A percentile compares a stretch with the other conserved stretches of the same genome.
phyloP scores from a whole-genome alignment of 2,113 vertebrate species.

The Vulpes lagopus region DNA sequence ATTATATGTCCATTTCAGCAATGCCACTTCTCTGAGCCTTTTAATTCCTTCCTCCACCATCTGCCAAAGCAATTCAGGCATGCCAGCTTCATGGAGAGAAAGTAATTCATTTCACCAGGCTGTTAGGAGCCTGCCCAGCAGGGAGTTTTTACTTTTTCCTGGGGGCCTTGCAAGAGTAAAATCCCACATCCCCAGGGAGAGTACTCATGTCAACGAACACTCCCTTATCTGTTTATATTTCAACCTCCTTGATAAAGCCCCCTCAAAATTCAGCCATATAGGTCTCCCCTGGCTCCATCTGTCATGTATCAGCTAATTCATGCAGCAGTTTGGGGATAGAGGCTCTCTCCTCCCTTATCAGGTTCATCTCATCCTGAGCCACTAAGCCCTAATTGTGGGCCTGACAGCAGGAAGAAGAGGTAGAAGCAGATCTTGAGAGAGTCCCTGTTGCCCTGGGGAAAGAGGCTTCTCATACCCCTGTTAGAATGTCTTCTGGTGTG shows the following conservation, averaged over 20 bases:
- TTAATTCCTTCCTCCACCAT: not conserved
- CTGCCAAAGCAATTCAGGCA: not conserved
- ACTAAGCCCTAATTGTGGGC: not conserved
- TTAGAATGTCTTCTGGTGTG: not conserved
- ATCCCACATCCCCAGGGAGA: not conserved
- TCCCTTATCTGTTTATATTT: not conserved
- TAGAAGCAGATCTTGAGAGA: not conserved
- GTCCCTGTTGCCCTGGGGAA: rapidly evolving
- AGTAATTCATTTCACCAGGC: not conserved
- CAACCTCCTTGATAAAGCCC: not conserved
- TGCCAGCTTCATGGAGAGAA: not conserved
- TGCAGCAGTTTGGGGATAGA: not conserved
- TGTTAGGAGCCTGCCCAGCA: not conserved
- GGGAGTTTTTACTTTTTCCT: not conserved
- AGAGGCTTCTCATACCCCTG: not conserved
- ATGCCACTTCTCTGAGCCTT: not conserved
- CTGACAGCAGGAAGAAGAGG: not conserved
- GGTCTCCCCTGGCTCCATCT: not conserved
- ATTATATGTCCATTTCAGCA: not conserved
- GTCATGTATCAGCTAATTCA: not conserved
- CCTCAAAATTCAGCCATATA: not conserved
- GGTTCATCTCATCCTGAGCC: not conserved
- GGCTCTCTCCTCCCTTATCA: not conserved
- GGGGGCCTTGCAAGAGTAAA: not conserved
- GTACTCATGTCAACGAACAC: not conserved